Conservation (phyloP, 2,888 invertebrate genomes). For the Pantelozetes paolii region DNA sequence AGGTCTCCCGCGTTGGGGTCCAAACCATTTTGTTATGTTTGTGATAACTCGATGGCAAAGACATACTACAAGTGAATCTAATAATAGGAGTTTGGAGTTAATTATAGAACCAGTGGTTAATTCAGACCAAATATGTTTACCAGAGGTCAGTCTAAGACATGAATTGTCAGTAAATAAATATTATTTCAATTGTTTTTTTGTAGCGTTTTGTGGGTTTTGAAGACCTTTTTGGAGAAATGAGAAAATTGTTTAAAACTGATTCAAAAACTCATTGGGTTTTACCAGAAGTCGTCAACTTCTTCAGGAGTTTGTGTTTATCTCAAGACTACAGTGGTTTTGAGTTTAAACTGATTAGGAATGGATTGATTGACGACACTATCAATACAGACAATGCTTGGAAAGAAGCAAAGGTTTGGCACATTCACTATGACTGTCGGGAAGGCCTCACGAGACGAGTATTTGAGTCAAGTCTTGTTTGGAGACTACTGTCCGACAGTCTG, state of each 20-base stretch:
- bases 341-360: slow-evolving; percentile 49
- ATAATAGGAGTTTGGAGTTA: slow-evolving; percentile 45
- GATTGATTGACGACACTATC: slow-evolving; percentile 52
- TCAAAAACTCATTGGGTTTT: slow-evolving; percentile 43
- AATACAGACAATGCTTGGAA: slow-evolving; percentile 51
- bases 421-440: slow-evolving; percentile 46
- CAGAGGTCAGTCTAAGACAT: slow-evolving; percentile 46
- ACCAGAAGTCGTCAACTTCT: slow-evolving; percentile 42
- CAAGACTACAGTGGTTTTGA: background rate
- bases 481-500: slow-evolving; percentile 15
- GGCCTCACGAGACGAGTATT: background rate
- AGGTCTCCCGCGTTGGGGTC: slow-evolving; percentile 53
- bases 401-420: slow-evolving; percentile 49
- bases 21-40: slow-evolving; percentile 52
- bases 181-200: background rate
- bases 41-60: slow-evolving; percentile 50
- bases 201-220: slow-evolving; percentile 47
- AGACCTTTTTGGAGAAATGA: slow-evolving; percentile 43
- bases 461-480: slow-evolving; percentile 15
- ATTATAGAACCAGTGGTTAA: slow-evolving; percentile 41
- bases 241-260: slow-evolving; percentile 44
- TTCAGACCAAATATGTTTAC: slow-evolving; percentile 46
- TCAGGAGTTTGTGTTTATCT: slow-evolving; percentile 14
- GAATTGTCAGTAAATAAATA: background rate
- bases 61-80: slow-evolving; percentile 23